phyloP scores from a whole-genome alignment of 2,797 vertebrate species.

The Rhinichthys osculus region DNA sequence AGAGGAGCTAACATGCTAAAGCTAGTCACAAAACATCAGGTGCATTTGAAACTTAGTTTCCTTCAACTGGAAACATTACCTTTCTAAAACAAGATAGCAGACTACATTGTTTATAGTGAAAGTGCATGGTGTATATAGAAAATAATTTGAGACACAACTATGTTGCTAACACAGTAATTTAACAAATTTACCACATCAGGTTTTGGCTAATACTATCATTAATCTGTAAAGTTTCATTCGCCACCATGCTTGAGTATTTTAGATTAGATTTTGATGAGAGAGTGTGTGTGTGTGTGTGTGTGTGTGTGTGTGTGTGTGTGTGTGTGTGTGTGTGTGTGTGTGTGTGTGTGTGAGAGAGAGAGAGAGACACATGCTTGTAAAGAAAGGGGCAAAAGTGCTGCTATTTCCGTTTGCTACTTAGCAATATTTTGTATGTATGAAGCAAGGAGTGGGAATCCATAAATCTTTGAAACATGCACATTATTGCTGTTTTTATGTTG shows the following conservation, averaged over 20 bases:
- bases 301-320: no score
- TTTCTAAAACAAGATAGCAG: neutral
- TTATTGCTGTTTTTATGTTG: conserved; percentile 82
- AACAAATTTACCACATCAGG: neutral
- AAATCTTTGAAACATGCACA: conserved; percentile 75
- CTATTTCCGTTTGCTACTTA: conserved; percentile 75
- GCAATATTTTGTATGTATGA: conserved; percentile 72
- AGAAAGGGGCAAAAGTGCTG: conserved; percentile 74
- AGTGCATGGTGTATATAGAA: neutral
- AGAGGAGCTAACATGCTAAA: conserved; percentile 3
- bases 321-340: no score
- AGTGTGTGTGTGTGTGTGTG: neutral
- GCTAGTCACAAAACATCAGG: neutral
- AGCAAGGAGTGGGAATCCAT: conserved; percentile 71
- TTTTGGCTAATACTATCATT: conserved; percentile 17
- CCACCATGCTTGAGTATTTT: neutral
- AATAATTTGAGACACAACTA: neutral
- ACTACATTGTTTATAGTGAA: neutral
- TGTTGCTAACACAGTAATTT: neutral
- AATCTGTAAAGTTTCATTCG: conserved; percentile 36
- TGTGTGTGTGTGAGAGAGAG: no score
- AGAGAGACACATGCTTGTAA: conserved; percentile 5
- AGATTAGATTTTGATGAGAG: neutral
- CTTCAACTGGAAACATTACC: neutral
- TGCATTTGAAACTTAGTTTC: neutral